Evolutionary conservation across 2,888 invertebrate species (phyloP).

Genomic region (Pelosia muscerda): DNA sequence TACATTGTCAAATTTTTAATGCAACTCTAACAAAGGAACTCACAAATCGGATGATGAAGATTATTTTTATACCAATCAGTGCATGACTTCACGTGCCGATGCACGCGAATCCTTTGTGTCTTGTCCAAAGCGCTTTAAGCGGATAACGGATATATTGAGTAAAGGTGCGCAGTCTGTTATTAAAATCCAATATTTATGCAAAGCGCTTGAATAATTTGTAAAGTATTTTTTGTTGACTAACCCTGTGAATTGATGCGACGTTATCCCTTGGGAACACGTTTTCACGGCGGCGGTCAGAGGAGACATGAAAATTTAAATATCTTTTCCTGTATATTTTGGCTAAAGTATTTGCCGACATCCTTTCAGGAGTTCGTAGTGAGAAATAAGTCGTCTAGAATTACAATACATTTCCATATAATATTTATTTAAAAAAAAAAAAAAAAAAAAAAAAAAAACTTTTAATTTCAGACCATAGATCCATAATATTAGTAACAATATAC

Average conservation of each 20-base stretch:
- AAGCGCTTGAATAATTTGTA: conserved; percentile 45
- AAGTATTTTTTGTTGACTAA: conserved; percentile 34
- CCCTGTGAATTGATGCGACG: conserved; percentile 25
- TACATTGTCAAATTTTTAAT: too few species aligned
- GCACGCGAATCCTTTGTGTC: conserved; percentile 52
- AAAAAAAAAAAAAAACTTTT: too few species aligned
- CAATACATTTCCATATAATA: conserved; percentile 7
- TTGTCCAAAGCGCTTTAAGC: conserved; percentile 46
- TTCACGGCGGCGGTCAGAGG: conserved; percentile 23
- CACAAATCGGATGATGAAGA: conserved; percentile 45
- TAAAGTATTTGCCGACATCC: conserved; percentile 13
- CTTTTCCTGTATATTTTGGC: conserved; percentile 14
- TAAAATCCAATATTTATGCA: conserved; percentile 50
- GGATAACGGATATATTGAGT: conserved; percentile 50
- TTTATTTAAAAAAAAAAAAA: not conserved
- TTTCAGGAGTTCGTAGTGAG: not conserved
- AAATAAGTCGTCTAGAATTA: conserved; percentile 7
- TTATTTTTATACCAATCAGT: conserved; percentile 40
- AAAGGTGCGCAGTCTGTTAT: conserved; percentile 43
- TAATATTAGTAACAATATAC: too few species aligned
- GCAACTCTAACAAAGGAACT: conserved; percentile 33
- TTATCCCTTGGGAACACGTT: conserved; percentile 19
- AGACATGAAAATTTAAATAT: conserved; percentile 25
- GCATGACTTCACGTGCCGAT: conserved; percentile 48
- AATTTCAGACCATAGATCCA: too few species aligned